These are phyloP conservation scores for Dysmachus trigonus DNA, from an alignment of 2,888 invertebrate species.

Conservation along the genomic window DNA sequence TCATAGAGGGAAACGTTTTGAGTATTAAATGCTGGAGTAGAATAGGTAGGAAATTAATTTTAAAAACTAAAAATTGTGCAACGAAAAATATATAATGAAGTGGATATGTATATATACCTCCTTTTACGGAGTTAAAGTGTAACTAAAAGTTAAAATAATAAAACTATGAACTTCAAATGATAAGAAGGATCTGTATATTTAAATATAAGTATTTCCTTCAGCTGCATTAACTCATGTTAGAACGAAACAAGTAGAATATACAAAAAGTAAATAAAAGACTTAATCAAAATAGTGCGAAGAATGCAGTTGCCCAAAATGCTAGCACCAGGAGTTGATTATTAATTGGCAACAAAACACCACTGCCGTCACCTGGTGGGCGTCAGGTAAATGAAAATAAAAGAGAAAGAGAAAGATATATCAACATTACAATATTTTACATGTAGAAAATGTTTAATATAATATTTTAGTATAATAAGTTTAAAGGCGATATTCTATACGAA, in stretches of 20 bases:
- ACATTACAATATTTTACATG: constrained; percentile 34
- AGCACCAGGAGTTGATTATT: constrained; percentile 62
- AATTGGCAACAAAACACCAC: constrained; percentile 61
- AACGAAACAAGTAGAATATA: constrained; percentile 51
- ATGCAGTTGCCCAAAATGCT: constrained; percentile 58
- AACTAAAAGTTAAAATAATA: not conserved
- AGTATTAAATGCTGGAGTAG: not conserved
- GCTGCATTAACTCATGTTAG: constrained; percentile 37
- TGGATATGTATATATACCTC: not conserved
- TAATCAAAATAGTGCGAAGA: constrained; percentile 47
- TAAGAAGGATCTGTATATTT: not conserved
- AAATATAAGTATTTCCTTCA: not conserved
- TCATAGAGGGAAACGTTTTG: not conserved
- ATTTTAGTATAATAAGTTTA: constrained; percentile 3
- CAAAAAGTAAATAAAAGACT: constrained; percentile 48
- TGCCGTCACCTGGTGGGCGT: constrained; percentile 61
- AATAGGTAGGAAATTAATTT: not conserved
- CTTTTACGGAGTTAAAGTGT: not conserved
- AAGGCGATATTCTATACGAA: constrained; percentile 3
- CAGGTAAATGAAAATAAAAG: constrained; percentile 47
- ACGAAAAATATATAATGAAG: not conserved
- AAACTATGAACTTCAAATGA: constrained; percentile 6
- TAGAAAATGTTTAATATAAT: constrained; percentile 8
- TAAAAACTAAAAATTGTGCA: not conserved
- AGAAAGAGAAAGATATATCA: constrained; percentile 43